phyloP scores from a whole-genome alignment of 2,113 vertebrate species.

The Tragelaphus buxtoni region DNA sequence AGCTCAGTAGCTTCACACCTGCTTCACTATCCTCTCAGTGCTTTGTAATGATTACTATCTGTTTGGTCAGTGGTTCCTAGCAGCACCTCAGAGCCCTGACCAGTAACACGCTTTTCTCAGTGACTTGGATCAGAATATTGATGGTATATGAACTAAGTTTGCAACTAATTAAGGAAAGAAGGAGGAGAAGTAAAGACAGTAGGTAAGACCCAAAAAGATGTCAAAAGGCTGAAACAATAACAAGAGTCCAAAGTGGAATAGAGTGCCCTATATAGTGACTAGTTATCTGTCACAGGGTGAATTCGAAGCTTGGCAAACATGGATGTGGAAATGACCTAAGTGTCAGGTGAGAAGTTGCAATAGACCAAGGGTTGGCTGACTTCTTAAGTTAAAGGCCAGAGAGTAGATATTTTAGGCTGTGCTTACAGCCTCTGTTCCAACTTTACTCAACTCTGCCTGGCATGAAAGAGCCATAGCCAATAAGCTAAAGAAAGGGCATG shows the following conservation, averaged over 20 bases:
- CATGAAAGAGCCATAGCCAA: background rate
- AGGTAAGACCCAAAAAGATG: background rate
- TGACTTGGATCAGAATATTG: background rate
- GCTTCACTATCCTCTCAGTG: background rate
- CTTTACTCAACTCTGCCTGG: background rate
- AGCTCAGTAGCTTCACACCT: background rate
- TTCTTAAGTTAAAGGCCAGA: background rate
- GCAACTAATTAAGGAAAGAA: background rate
- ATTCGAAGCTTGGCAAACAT: background rate
- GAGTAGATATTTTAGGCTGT: background rate
- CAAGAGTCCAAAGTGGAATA: background rate
- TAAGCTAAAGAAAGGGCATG: background rate
- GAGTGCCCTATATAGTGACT: background rate
- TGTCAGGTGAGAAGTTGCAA: background rate
- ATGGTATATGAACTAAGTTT: background rate
- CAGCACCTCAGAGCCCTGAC: background rate
- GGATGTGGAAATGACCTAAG: background rate
- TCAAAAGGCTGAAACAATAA: background rate
- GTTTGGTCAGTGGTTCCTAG: background rate
- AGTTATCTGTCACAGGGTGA: background rate
- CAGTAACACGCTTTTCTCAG: background rate
- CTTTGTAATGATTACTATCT: background rate
- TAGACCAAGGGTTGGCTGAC: background rate
- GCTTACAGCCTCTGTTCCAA: background rate
- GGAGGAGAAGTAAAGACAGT: background rate